A percentile compares a stretch with the other conserved stretches of the same genome.
Conservation (phyloP, 1,140 invertebrate genomes). For the Delia radicum region DNA sequence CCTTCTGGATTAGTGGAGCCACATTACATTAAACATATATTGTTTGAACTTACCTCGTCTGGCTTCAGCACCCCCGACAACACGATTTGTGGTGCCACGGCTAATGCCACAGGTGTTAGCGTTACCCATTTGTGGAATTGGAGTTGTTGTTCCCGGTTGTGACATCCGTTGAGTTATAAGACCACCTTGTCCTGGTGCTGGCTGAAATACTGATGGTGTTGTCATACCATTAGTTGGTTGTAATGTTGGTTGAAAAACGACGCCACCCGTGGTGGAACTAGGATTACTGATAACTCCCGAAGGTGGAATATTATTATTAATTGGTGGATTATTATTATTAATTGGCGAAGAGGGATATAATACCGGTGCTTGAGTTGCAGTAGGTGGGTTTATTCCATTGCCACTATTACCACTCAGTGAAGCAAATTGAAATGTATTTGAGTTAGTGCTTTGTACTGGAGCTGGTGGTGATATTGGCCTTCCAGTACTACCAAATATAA, state of each 20-base stretch:
- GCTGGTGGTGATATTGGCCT: background rate
- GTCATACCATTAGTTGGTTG: background rate
- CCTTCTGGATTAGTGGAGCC: too few species aligned
- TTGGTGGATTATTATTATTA: background rate
- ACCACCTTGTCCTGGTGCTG: background rate
- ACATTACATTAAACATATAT: constrained; percentile 28
- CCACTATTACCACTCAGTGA: too few species aligned
- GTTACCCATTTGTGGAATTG: background rate
- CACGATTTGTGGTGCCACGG: constrained; percentile 44
- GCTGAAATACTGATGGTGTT: background rate
- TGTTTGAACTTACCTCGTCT: constrained; percentile 38
- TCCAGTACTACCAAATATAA: too few species aligned
- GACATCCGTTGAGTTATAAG: background rate
- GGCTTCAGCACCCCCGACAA: constrained; percentile 55
- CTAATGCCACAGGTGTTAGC: constrained; percentile 41
- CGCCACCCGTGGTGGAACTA: background rate
- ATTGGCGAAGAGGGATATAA: background rate
- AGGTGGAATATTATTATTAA: background rate
- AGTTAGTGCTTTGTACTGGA: background rate
- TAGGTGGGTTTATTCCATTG: too few species aligned
- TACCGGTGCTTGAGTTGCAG: background rate
- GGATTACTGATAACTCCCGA: background rate
- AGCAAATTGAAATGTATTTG: background rate
- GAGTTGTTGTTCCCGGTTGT: background rate
- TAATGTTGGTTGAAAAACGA: background rate